Evolutionary conservation across 2,113 vertebrate species (phyloP).

Genomic region (Pluvialis apricaria): DNA sequence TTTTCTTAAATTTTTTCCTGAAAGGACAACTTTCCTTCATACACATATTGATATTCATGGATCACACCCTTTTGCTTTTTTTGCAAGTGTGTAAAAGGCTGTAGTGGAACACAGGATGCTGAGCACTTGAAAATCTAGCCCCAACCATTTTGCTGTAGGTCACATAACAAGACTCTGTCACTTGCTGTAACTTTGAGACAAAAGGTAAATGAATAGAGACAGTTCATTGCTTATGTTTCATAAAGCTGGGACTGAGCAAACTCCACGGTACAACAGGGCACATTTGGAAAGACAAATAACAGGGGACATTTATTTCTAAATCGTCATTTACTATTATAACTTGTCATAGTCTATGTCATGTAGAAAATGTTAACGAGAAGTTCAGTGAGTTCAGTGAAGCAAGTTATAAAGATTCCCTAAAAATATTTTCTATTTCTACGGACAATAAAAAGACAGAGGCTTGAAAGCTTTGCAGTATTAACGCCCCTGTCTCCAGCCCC

Average conservation of each 20-base stretch:
- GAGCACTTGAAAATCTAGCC: background rate
- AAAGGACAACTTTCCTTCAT: background rate
- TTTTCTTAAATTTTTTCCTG: background rate
- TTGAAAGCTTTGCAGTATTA: background rate
- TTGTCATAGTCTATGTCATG: background rate
- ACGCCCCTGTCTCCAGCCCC: background rate
- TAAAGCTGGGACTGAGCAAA: background rate
- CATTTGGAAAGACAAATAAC: background rate
- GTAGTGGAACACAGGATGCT: background rate
- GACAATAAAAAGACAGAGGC: background rate
- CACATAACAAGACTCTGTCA: background rate
- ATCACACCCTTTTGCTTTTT: background rate
- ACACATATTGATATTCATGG: background rate
- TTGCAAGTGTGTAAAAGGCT: background rate
- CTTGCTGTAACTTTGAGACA: background rate
- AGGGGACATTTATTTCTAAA: background rate
- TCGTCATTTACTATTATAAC: background rate
- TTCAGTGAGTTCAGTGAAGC: background rate
- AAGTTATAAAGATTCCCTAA: background rate
- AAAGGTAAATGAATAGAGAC: background rate
- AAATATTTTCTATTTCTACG: background rate
- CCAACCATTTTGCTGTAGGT: background rate
- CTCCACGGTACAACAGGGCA: background rate
- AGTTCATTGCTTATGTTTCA: background rate
- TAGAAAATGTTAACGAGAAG: background rate